Percentiles rank a stretch among this genome's conserved stretches.
Conservation (phyloP, 1,140 invertebrate genomes). For the Pseudomyrmex concolor region DNA sequence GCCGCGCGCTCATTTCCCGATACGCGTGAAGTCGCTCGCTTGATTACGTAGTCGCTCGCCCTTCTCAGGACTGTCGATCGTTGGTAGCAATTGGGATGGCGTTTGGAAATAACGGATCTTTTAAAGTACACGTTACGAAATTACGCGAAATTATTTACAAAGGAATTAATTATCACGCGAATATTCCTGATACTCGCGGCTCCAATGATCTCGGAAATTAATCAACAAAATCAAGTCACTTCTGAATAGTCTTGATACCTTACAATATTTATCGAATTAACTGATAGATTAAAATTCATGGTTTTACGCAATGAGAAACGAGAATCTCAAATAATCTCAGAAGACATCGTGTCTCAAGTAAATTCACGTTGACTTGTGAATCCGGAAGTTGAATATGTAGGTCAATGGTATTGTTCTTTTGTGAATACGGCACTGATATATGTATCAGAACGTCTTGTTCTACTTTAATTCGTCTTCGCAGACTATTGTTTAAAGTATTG, state of each 20-base stretch:
- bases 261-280: no score
- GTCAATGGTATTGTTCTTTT: conserved; percentile 41
- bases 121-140: not conserved
- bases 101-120: not conserved
- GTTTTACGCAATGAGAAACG: not conserved
- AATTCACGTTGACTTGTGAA: not conserved
- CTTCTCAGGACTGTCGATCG: conserved; percentile 42
- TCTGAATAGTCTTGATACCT: no score
- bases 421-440: conserved; percentile 53
- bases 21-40: conserved; percentile 56
- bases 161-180: no score
- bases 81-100: not conserved
- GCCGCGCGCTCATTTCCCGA: not conserved
- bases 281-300: not conserved
- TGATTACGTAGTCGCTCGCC: conserved; percentile 48
- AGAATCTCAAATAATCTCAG: not conserved
- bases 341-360: no score
- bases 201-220: no score
- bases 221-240: no score
- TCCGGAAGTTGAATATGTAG: conserved; percentile 43
- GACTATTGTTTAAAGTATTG: conserved; percentile 8
- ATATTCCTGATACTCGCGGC: no score
- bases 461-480: conserved; percentile 53
- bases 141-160: no score
- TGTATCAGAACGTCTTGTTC: conserved; percentile 67